Evolutionary conservation across 2,888 invertebrate species (phyloP), one percentile per base, ranked within the genome.

Genomic region (Agrotis puta): DNA sequence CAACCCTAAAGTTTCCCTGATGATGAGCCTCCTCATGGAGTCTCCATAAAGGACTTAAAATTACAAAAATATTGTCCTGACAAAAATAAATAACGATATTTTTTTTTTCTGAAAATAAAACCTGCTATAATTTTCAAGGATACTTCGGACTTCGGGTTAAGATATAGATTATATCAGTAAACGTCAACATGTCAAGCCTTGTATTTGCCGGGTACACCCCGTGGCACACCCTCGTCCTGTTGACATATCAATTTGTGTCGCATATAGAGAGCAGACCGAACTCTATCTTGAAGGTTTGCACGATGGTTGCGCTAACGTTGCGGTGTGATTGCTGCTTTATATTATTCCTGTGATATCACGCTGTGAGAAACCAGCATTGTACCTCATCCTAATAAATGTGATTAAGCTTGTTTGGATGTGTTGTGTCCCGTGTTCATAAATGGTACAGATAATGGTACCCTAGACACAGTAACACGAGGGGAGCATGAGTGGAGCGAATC

Each of bases 231-330:
- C 85, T 85, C 72, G 70, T 84, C 79, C 68, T 64, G 59, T 73
- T 79, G 86, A 84, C 83, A 71, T 83, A 69, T 87, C 81, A 81
- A 85, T 85, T 87, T 84, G 81, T 82, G 71, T 78, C 77, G 61
- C 50, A 24, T 58, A 81, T 70, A 62, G 4, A 62, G 56, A 47
- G 48, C 22, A 33, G 48, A 16, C n/a, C n/a, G 22, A 50, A 27
- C n/a, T 33, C 5, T 48, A 64, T 50, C 24, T 24, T 57, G 39
- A n/a, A 47, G 22, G 27, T 33, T 18, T 22, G 9, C 56, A 13
- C 18, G 22, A 39, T 16, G 16, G 24, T 56, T 14, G n/a, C 24
- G 33, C 4, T 18, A 45, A 13, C 1, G 18, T 39, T 64, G 27
- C 16, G 2, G 14, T 24, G 33, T 7, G 18, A 11, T 33, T 33